Conservation (phyloP, 2,113 vertebrate genomes). For the Notarius quadriscutis region DNA sequence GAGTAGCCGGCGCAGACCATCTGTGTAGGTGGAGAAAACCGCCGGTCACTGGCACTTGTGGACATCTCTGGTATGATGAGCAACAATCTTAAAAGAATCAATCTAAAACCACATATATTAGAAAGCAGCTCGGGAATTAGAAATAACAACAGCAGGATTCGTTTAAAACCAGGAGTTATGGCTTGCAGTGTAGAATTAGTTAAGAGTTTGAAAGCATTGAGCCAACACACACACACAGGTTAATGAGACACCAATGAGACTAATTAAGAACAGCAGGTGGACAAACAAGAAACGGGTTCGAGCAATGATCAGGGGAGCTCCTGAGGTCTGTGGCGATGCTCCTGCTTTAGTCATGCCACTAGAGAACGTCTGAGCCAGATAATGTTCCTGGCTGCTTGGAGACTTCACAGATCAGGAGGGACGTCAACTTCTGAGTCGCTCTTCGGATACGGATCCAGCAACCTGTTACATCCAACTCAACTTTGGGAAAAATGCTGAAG, state of each 20-base stretch:
- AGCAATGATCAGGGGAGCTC: not conserved
- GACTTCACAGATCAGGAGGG: not conserved
- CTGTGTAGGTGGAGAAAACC: too few species aligned
- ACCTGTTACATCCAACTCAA: not conserved
- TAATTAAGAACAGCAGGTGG: slow-evolving; percentile 24
- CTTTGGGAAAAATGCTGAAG: not conserved
- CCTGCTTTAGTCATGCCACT: not conserved
- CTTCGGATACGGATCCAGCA: not conserved
- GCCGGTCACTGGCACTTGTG: too few species aligned
- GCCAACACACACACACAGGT: not conserved
- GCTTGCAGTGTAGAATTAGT: not conserved
- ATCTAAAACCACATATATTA: not conserved
- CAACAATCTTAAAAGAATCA: not conserved
- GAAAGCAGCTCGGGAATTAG: not conserved
- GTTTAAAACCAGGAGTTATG: not conserved
- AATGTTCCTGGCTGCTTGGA: not conserved
- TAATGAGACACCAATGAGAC: slow-evolving; percentile 9
- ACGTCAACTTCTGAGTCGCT: not conserved
- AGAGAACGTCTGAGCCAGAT: not conserved
- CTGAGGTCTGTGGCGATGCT: not conserved
- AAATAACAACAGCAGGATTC: not conserved
- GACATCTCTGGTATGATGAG: not conserved
- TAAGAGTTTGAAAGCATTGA: too few species aligned
- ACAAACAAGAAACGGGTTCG: not conserved
- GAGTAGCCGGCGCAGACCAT: too few species aligned